Evolutionary conservation across 2,888 invertebrate genomes (phyloP).

Genomic region (Platycheirus albimanus): DNA sequence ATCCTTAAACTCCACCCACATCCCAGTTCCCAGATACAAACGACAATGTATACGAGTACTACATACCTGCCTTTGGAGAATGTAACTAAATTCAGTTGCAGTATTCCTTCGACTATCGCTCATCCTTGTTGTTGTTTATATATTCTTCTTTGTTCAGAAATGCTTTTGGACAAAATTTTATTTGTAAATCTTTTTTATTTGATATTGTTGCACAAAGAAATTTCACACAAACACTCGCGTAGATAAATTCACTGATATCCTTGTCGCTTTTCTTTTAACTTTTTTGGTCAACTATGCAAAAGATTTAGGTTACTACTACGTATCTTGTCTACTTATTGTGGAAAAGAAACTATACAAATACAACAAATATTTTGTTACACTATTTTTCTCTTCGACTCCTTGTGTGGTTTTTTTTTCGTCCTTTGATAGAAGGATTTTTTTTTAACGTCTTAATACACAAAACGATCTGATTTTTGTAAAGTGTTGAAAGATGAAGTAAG

Average conservation of each 20-base stretch:
- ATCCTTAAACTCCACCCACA: conserved; percentile 11
- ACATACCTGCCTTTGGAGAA: conserved; percentile 82
- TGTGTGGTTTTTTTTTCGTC: conserved; percentile 32
- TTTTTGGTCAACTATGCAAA: not conserved
- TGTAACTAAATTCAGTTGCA: conserved; percentile 82
- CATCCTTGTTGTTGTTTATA: conserved; percentile 76
- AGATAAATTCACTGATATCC: conserved; percentile 46
- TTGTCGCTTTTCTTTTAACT: conserved; percentile 4
- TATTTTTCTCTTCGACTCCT: not conserved
- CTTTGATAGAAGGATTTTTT: conserved; percentile 28
- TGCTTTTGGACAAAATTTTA: conserved; percentile 37
- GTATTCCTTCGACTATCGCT: conserved; percentile 81
- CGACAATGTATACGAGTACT: not conserved
- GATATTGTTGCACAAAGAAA: not conserved
- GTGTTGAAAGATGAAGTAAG: not conserved
- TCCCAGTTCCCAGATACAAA: not conserved
- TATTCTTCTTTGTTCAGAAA: conserved; percentile 25
- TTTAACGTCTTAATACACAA: conserved; percentile 26
- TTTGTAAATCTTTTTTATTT: conserved; percentile 28
- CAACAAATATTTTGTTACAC: conserved; percentile 5
- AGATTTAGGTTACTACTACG: too few species aligned
- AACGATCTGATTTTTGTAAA: conserved; percentile 15
- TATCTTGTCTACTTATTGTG: conserved; percentile 11
- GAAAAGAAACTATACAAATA: conserved; percentile 13
- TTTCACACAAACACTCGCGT: conserved; percentile 25